These are phyloP conservation scores for Panagrolaimus sp. DNA, from an alignment of 1,140 invertebrate species.

Conservation along the genomic window DNA sequence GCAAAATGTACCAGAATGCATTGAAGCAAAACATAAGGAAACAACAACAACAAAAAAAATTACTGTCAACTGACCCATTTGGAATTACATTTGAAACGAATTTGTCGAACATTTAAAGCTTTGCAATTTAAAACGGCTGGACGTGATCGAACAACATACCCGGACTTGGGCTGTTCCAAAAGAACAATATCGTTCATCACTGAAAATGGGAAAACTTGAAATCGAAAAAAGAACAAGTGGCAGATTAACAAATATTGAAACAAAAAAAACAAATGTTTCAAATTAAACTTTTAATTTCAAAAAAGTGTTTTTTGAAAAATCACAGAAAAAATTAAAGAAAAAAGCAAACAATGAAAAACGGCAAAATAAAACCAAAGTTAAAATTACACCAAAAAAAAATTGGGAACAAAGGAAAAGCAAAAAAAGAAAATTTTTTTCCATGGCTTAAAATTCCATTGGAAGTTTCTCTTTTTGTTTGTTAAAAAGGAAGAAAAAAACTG, in stretches of 20 bases:
- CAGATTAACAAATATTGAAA: background rate
- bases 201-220: conserved; percentile 10
- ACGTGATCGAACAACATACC: conserved; percentile 44
- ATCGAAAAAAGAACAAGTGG: background rate
- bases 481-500: no score
- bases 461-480: no score
- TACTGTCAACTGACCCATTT: conserved; percentile 48
- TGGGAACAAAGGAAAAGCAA: background rate
- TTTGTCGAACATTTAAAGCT: conserved; percentile 43
- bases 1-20: conserved; percentile 17
- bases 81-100: conserved; percentile 54
- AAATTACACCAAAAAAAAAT: background rate
- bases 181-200: conserved; percentile 33
- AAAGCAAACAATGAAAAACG: background rate
- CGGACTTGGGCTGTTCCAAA: conserved; percentile 42
- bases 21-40: conserved; percentile 5
- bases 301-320: background rate
- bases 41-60: conserved; percentile 3
- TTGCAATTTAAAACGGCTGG: conserved; percentile 41
- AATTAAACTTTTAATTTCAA: no score
- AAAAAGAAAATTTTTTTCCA: background rate
- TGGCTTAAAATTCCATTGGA: no score
- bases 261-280: no score
- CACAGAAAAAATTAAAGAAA: background rate
- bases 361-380: background rate